Evolutionary conservation across 2,113 vertebrate species (phyloP), one percentile per base, ranked within the genome.

Genomic region (Trinectes maculatus): DNA sequence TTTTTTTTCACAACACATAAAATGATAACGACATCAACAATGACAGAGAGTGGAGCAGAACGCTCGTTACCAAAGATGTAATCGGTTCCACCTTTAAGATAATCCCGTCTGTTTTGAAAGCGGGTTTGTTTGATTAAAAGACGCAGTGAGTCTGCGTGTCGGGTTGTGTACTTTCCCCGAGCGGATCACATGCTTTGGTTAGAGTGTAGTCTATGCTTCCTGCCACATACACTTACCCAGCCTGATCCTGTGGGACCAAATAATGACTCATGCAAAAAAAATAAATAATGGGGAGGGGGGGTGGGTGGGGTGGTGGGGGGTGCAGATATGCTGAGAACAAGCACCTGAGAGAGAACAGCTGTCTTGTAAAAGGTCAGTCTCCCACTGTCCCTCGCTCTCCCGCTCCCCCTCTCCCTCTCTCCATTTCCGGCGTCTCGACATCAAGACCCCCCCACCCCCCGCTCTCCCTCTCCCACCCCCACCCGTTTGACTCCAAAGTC

Each of bases 301-400:
- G 37, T 13, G 3, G 91, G n/a, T 15, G 19, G 21, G 15, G 22
- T 3, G 6, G 1, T 1, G 29, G 91, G 91, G 37, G 91, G 91
- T 92, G 93, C 92, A 94, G 92, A 93, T 93, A 93, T 88, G 93
- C 94, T 96, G 95, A 94, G 95, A 95, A 95, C 89, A 93, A 93
- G 92, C 95, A 97, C 95, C 95, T 97, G 95, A 94, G 94, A 96
- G 93, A 94, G 92, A 95, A 97, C 96, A 98, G 95, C 96, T 98
- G 96, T 93, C 94, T 95, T 92, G 92, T 92, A 92, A 94, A 87
- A 96, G 94, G 93, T 91, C 93, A 94, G 57, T 80, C 85, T 89
- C 88, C 87, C 85, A 88, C 84, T 76, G 84, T 49, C 87, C 70
- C 88, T 80, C 11, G 44, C 67, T 60, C 77, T 80, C 34, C 52